Evolutionary conservation across 2,888 invertebrate species (phyloP).

Genomic region (Asteroscopus sphinx): DNA sequence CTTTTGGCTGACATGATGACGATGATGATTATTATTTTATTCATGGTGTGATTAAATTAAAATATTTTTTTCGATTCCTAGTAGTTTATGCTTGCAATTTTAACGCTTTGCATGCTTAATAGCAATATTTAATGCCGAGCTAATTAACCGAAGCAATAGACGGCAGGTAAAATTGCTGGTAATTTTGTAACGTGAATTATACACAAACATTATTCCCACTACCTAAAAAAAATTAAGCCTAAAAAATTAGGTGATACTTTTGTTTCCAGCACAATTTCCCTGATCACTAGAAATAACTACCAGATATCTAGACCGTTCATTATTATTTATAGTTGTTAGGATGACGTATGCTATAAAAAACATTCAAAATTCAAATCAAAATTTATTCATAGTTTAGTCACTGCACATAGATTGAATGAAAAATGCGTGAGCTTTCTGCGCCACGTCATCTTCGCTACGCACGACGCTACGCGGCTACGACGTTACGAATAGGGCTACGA

Average conservation of each 20-base stretch:
- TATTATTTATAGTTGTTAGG: slow-evolving; percentile 14
- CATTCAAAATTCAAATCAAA: slow-evolving; percentile 1
- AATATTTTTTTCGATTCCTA: slow-evolving; percentile 15
- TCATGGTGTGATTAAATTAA: slow-evolving; percentile 10
- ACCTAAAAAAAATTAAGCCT: background rate
- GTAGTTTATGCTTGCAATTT: slow-evolving; percentile 7
- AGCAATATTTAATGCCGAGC: slow-evolving; percentile 15
- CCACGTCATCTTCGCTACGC: slow-evolving; percentile 62
- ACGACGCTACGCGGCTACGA: slow-evolving; percentile 61
- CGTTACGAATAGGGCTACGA: slow-evolving; percentile 38
- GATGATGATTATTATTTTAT: background rate
- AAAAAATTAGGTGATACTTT: background rate
- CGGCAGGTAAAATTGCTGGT: slow-evolving; percentile 23
- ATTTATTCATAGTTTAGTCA: slow-evolving; percentile 8
- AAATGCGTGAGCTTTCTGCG: slow-evolving; percentile 17
- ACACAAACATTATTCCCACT: slow-evolving; percentile 10
- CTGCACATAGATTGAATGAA: background rate
- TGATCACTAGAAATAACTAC: slow-evolving; percentile 14
- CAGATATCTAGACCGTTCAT: slow-evolving; percentile 11
- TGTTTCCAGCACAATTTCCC: background rate
- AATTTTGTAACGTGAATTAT: slow-evolving; percentile 26
- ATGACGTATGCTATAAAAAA: background rate
- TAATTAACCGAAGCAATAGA: slow-evolving; percentile 36
- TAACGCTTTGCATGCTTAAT: slow-evolving; percentile 26
- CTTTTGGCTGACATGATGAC: no score